Evolutionary conservation across 1,140 invertebrate species (phyloP).

Genomic region (Riptortus pedestris): DNA sequence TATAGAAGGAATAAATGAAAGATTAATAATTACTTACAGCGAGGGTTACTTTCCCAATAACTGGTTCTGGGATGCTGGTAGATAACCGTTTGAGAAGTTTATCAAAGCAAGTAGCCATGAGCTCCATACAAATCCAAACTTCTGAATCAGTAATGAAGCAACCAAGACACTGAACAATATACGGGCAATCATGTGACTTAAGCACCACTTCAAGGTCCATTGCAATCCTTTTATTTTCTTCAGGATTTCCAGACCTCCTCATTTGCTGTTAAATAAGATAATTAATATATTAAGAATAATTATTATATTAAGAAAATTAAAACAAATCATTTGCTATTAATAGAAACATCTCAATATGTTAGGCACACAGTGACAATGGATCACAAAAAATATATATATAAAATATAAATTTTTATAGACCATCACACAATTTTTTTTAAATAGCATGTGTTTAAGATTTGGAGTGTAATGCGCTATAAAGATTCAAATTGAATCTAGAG

Average conservation of each 20-base stretch:
- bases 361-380: too few species aligned
- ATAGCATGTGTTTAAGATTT: too few species aligned
- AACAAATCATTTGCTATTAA: background rate
- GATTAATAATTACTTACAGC: conserved; percentile 55
- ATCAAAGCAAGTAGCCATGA: conserved; percentile 97
- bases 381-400: too few species aligned
- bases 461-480: too few species aligned
- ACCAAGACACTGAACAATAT: conserved; percentile 93
- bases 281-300: too few species aligned
- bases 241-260: conserved; percentile 87
- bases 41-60: conserved; percentile 92
- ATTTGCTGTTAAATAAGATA: conserved; percentile 64
- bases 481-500: too few species aligned
- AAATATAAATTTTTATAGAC: too few species aligned
- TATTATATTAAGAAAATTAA: background rate
- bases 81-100: conserved; percentile 81
- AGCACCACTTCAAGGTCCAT: conserved; percentile 98
- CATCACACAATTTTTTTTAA: too few species aligned
- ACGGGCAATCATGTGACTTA: conserved; percentile 91
- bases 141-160: conserved; percentile 91
- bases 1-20: background rate
- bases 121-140: conserved; percentile 87
- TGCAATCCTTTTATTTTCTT: conserved; percentile 95
- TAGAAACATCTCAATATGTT: background rate
- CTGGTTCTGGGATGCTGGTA: conserved; percentile 82